A percentile compares a stretch with the other conserved stretches of the same genome.
phyloP scores from a whole-genome alignment of 2,888 invertebrate species.

The Rhingia rostrata region DNA sequence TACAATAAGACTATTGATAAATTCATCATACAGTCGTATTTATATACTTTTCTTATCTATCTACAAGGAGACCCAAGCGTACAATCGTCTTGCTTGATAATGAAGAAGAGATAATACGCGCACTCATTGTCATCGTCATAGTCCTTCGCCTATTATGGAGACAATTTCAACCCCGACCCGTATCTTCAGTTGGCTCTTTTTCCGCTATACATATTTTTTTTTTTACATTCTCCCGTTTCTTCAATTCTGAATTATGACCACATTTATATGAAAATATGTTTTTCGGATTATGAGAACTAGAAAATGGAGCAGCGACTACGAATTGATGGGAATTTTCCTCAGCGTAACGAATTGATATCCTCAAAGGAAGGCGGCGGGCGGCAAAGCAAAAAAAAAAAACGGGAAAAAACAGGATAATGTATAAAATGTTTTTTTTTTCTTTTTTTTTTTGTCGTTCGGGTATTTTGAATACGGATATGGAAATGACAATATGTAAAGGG shows the following conservation, averaged over 20 bases:
- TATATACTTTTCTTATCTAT: too few species aligned
- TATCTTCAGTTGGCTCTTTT: constrained; percentile 35
- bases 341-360: constrained; percentile 64
- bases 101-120: too few species aligned
- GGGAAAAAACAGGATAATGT: constrained; percentile 38
- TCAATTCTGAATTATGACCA: constrained; percentile 59
- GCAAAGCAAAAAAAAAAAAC: neutral
- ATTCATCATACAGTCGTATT: too few species aligned
- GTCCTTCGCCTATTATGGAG: constrained; percentile 34
- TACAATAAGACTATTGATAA: too few species aligned
- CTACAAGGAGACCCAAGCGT: too few species aligned
- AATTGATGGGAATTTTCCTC: constrained; percentile 63
- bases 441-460: constrained; percentile 10
- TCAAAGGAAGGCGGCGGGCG: constrained; percentile 25
- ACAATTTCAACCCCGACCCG: constrained; percentile 33
- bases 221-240: constrained; percentile 50
- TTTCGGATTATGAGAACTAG: constrained; percentile 66
- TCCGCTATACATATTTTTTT: constrained; percentile 6
- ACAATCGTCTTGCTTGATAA: too few species aligned
- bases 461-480: constrained; percentile 65
- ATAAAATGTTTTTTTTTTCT: constrained; percentile 48
- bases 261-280: constrained; percentile 66
- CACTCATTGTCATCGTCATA: constrained; percentile 37
- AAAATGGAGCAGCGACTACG: constrained; percentile 55
- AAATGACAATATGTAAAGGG: constrained; percentile 59